Evolutionary conservation across 2,797 vertebrate genomes (phyloP).

Genomic region (Artibeus lituratus): DNA sequence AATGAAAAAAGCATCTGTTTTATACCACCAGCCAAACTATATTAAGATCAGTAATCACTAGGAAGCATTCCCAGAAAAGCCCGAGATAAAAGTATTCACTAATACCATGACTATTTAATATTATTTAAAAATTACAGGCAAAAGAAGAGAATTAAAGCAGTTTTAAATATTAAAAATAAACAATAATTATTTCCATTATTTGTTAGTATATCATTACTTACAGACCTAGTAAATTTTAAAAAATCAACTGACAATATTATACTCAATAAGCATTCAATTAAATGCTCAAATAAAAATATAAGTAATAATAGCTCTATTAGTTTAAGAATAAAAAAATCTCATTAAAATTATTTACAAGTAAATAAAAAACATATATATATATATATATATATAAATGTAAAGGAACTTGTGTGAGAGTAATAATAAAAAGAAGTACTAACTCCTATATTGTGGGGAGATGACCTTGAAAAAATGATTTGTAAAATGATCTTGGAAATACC

Average conservation of each 20-base stretch:
- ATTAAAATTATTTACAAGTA: slow-evolving; percentile 1
- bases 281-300: background rate
- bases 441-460: background rate
- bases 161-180: background rate
- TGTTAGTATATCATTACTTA: background rate
- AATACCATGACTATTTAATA: background rate
- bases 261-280: background rate
- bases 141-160: background rate
- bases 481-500: background rate
- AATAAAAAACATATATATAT: background rate
- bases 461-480: slow-evolving; percentile 18
- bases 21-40: background rate
- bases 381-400: background rate
- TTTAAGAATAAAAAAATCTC: background rate
- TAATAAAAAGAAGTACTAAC: background rate
- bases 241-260: background rate
- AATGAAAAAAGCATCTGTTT: background rate
- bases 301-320: background rate
- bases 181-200: background rate
- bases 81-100: background rate
- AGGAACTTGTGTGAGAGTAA: background rate
- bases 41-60: background rate
- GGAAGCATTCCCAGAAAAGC: background rate
- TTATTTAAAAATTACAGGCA: background rate
- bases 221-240: background rate